Conservation (phyloP, 2,888 invertebrate genomes). For the Ommatoiulus sabulosus region DNA sequence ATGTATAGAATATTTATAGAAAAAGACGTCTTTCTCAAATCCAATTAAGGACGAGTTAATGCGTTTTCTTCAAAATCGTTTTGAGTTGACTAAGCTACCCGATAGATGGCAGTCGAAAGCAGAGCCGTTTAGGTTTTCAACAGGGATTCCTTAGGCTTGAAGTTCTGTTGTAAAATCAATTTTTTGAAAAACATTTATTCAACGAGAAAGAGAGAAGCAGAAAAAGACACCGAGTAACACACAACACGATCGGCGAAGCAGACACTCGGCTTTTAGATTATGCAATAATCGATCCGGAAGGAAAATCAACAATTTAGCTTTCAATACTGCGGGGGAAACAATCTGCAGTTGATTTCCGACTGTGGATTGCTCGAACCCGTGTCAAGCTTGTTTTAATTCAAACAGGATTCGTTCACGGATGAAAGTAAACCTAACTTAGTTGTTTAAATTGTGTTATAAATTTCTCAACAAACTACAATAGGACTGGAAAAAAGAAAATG, state of each 20-base stretch:
- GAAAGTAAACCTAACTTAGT: too few relatives aligned
- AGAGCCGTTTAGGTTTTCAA: background rate
- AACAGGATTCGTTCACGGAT: background rate
- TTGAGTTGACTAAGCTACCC: background rate
- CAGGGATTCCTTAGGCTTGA: background rate
- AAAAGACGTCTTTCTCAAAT: too few relatives aligned
- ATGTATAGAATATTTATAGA: too few relatives aligned
- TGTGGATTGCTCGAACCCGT: background rate
- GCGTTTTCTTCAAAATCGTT: background rate
- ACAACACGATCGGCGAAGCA: background rate
- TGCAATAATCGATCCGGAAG: slow-evolving; percentile 31
- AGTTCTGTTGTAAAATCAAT: slow-evolving; percentile 28
- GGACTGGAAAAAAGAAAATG: too few relatives aligned
- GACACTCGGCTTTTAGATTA: background rate
- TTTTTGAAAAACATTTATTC: background rate
- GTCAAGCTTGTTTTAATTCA: background rate
- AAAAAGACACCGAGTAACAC: background rate
- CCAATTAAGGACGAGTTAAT: background rate
- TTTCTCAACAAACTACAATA: too few relatives aligned
- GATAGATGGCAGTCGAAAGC: background rate
- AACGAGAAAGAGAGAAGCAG: background rate
- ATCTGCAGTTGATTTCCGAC: background rate
- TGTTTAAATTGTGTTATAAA: too few relatives aligned
- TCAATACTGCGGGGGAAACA: background rate
- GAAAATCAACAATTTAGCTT: background rate